Evolutionary conservation across 2,888 invertebrate species (phyloP), one percentile per base, ranked within the genome.

Genomic region (Nesidiocoris tenuis): DNA sequence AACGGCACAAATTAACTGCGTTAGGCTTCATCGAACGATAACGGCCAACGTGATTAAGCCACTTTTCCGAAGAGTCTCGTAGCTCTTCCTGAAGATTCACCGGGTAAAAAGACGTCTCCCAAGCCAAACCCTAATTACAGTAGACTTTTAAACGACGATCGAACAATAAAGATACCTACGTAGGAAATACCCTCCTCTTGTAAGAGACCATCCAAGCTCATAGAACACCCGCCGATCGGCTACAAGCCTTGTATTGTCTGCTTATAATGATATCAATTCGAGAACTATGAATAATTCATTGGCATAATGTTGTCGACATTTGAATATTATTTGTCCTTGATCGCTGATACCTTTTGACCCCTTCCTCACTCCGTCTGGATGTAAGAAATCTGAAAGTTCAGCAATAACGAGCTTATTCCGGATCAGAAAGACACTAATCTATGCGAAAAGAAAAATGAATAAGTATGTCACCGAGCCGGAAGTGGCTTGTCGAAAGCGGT

Each of bases 271-370:
- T 72, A 72, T 72, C 72, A 72, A 72, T 72, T 72, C 72, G 16
- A 17, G 16, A 17, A 5, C 72, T 7, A 63, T 72, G 72, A 72
- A 72, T 72, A 25, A 72, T 72, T 72, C 72, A 72, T 19, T 21
- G 39, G 72, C 72, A 72, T 72, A 72, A 72, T 72, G 72, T 63
- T 63, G 72, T 72, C 61, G n/a, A 54, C 61, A 72, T 72, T 72
- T 72, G 72, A 72, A 72, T 72, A 72, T 72, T 72, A 63, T 72
- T 72, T 72, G 72, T 72, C 72, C 72, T 72, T 72, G 72, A 61
- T 61, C 63, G 54, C 72, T 54, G 72, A 72, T 72, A 72, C 72
- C 72, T 72, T 24, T 72, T 59, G 72, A 72, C 72, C 72, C 72
- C 55, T 39, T 24, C 59, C 59, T 59, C n/a, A 5, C 59, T 59